These are phyloP conservation scores for Macrocentrus cingulum DNA, from an alignment of 1,140 invertebrate species.

Conservation along the genomic window DNA sequence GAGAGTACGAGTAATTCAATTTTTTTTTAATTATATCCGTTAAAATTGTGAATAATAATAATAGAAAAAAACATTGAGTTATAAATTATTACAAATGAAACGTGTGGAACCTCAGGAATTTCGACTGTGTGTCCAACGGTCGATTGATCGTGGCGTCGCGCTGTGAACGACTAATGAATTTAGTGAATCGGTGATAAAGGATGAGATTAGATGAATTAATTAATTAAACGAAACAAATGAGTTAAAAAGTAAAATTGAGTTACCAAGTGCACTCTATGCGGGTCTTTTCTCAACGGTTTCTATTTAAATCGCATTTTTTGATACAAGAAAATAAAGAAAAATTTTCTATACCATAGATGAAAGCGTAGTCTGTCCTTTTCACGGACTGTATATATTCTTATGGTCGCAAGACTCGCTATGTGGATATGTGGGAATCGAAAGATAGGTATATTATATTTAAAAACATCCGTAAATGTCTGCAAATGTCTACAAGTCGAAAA, in stretches of 20 bases:
- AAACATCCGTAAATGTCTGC: conserved; percentile 13
- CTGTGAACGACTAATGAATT: conserved; percentile 31
- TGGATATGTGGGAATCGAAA: conserved; percentile 22
- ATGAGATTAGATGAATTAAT: conserved; percentile 19
- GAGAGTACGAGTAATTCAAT: conserved; percentile 3
- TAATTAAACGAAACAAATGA: conserved; percentile 12
- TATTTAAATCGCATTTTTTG: conserved; percentile 50
- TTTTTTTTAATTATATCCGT: neutral
- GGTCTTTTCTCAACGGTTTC: conserved; percentile 34
- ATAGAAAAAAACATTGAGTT: conserved; percentile 3
- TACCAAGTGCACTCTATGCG: conserved; percentile 39
- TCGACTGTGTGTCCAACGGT: conserved; percentile 13
- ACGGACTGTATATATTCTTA: conserved; percentile 28
- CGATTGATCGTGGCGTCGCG: conserved; percentile 25
- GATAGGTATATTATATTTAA: neutral
- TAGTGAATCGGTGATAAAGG: conserved; percentile 13
- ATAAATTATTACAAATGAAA: conserved; percentile 3
- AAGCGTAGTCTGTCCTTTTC: conserved; percentile 32
- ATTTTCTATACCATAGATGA: conserved; percentile 52
- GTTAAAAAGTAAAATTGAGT: conserved; percentile 22
- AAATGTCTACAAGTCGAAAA: conserved; percentile 11
- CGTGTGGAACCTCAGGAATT: conserved; percentile 6
- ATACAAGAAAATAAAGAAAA: conserved; percentile 53
- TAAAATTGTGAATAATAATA: conserved; percentile 2
- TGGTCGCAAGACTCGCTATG: conserved; percentile 18